Conservation (phyloP, 2,797 vertebrate species). For the Melanotaenia boesemani region DNA sequence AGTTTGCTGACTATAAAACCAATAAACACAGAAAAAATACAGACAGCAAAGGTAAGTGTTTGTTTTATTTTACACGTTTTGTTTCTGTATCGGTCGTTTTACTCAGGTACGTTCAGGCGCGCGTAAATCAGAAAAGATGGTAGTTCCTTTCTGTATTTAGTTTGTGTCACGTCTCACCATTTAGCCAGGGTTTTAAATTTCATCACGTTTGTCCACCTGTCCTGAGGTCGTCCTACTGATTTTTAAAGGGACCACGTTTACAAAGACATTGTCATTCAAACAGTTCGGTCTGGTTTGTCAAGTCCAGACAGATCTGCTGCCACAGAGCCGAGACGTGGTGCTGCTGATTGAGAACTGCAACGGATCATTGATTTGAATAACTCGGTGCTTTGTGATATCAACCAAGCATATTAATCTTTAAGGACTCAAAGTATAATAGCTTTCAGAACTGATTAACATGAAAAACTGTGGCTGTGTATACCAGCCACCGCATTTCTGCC, state of each 20-base stretch:
- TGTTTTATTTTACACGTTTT: not conserved
- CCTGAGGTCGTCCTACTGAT: not conserved
- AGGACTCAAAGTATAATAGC: not conserved
- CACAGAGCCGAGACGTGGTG: conserved; percentile 9
- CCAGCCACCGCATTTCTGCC: not conserved
- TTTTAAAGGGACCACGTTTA: conserved; percentile 30
- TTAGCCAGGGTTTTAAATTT: conserved; percentile 31
- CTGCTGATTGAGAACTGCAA: not conserved
- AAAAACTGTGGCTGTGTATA: not conserved
- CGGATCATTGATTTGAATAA: not conserved
- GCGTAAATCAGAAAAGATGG: conserved; percentile 3
- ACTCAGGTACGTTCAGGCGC: not conserved
- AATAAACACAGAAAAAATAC: conserved; percentile 56
- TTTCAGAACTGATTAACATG: too few relatives aligned
- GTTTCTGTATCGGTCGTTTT: not conserved
- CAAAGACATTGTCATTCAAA: not conserved
- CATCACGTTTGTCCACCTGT: conserved; percentile 11
- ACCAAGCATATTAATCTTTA: not conserved
- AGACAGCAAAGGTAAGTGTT: conserved; percentile 65
- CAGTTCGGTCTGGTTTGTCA: not conserved
- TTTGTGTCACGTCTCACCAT: not conserved
- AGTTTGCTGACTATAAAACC: conserved; percentile 66
- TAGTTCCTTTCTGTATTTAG: conserved; percentile 3
- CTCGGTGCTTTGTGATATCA: not conserved
- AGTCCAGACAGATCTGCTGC: conserved; percentile 3